These are phyloP conservation scores for Yasuhikotakia modesta DNA, from an alignment of 2,797 vertebrate genomes.

Conservation along the genomic window DNA sequence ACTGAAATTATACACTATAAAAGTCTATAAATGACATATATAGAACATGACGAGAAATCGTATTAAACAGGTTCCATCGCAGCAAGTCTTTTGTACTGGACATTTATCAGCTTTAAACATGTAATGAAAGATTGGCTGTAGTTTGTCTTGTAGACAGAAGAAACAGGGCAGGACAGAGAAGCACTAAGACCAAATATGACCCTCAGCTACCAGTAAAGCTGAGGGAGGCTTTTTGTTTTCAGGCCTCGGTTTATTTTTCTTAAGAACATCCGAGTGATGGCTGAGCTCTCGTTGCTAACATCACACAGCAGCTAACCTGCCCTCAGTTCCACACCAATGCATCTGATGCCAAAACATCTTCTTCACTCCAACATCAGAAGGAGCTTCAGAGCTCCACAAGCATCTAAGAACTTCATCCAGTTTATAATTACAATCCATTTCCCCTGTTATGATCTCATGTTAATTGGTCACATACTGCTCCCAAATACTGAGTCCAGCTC, in stretches of 20 bases:
- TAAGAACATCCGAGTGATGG: conserved; percentile 4
- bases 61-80: background rate
- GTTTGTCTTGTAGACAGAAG: conserved; percentile 25
- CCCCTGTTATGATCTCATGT: conserved; percentile 30
- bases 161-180: background rate
- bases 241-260: conserved; percentile 29
- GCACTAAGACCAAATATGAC: conserved; percentile 26
- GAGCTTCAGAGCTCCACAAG: conserved; percentile 19
- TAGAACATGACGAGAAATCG: background rate
- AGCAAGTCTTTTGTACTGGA: background rate
- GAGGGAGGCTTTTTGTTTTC: conserved; percentile 41
- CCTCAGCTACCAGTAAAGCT: conserved; percentile 41
- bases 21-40: conserved; percentile 24
- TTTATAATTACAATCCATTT: conserved; percentile 17
- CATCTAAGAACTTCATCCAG: conserved; percentile 24
- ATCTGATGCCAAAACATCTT: background rate
- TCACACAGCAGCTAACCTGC: conserved; percentile 14
- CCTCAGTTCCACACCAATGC: conserved; percentile 3
- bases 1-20: conserved; percentile 16
- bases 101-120: conserved; percentile 27
- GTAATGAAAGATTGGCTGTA: conserved; percentile 13
- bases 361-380: conserved; percentile 12
- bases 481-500: conserved; percentile 25
- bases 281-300: conserved; percentile 3
- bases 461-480: conserved; percentile 22